These are phyloP conservation scores for Caracal caracal DNA, from an alignment of 2,113 vertebrate genomes.

Conservation along the genomic window DNA sequence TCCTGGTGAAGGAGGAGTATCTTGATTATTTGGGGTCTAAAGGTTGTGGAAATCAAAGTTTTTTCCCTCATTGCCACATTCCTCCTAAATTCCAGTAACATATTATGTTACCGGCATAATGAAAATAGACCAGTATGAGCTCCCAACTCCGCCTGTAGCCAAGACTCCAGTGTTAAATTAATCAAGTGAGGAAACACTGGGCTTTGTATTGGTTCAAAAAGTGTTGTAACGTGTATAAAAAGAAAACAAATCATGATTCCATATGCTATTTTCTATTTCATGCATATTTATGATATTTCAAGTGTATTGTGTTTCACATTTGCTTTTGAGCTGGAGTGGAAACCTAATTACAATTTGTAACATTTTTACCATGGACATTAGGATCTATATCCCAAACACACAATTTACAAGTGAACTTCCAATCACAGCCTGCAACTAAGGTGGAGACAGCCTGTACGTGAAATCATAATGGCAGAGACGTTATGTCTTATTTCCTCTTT, in stretches of 20 bases:
- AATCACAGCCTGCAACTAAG: not conserved
- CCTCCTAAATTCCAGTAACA: not conserved
- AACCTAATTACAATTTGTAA: conserved; percentile 56
- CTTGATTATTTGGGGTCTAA: not conserved
- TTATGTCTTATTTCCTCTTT: not conserved
- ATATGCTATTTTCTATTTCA: conserved; percentile 45
- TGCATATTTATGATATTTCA: conserved; percentile 56
- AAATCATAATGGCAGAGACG: not conserved
- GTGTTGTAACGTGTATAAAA: not conserved
- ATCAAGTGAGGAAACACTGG: not conserved
- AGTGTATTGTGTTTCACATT: conserved; percentile 29
- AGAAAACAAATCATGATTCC: conserved; percentile 10
- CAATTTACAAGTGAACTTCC: conserved; percentile 50
- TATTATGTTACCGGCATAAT: not conserved
- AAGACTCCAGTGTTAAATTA: not conserved
- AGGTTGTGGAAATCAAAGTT: not conserved
- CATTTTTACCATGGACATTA: conserved; percentile 47
- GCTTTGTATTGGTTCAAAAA: conserved; percentile 11
- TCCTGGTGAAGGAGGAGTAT: not conserved
- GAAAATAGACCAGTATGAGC: not conserved
- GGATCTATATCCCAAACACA: conserved; percentile 20
- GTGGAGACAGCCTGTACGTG: not conserved
- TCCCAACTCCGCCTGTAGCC: not conserved
- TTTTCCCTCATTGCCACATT: not conserved
- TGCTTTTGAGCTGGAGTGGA: conserved; percentile 48